A percentile compares a stretch with the other conserved stretches of the same genome.
Evolutionary conservation across 2,797 vertebrate species (phyloP).

Genomic region (Alauda arvensis): DNA sequence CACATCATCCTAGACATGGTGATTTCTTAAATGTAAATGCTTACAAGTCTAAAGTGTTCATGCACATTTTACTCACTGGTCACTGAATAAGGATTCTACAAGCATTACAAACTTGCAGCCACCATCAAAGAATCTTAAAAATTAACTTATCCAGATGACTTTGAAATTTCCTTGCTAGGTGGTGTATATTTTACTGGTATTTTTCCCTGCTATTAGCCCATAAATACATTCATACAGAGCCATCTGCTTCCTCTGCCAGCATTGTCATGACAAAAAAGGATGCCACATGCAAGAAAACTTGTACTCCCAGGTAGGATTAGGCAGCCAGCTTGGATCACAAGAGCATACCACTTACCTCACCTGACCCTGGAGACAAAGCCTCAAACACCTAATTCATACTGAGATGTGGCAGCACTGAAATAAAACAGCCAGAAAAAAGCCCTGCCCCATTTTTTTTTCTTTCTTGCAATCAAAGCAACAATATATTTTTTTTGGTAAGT

Average conservation of each 20-base stretch:
- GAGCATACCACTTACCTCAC: not conserved
- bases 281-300: not conserved
- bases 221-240: not conserved
- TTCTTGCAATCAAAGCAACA: constrained; percentile 1
- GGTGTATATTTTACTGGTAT: not conserved
- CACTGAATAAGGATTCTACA: not conserved
- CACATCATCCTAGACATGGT: not conserved
- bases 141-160: not conserved
- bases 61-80: not conserved
- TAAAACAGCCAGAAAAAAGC: not conserved
- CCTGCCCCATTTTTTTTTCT: not conserved
- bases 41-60: not conserved
- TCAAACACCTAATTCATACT: not conserved
- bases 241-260: not conserved
- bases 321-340: not conserved
- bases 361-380: not conserved
- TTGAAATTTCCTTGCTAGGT: not conserved
- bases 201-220: not conserved
- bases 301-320: not conserved
- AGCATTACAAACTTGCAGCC: not conserved
- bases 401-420: not conserved
- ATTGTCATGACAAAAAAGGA: not conserved
- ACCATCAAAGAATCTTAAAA: not conserved
- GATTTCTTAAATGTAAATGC: not conserved
- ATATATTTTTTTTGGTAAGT: not conserved